A percentile compares a stretch with the other conserved stretches of the same genome.
These are phyloP conservation scores for Sclerodermus sp. DNA, from an alignment of 2,888 invertebrate genomes.

Conservation along the genomic window DNA sequence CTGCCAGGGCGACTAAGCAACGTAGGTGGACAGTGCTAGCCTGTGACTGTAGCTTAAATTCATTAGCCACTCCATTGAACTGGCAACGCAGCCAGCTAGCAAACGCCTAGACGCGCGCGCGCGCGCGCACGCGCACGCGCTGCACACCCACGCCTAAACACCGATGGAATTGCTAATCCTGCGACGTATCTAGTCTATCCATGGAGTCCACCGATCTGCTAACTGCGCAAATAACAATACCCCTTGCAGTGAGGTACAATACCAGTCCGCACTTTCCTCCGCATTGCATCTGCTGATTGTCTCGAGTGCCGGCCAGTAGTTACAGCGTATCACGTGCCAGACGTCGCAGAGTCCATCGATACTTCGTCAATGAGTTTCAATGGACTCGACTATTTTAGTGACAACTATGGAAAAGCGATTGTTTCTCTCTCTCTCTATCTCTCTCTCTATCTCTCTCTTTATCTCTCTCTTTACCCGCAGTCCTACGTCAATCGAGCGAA, in stretches of 20 bases:
- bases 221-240: slow-evolving; percentile 38
- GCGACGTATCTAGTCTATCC: background rate
- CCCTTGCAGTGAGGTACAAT: slow-evolving; percentile 29
- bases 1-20: background rate
- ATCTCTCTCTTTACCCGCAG: too few species aligned
- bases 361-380: too few species aligned
- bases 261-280: too few species aligned
- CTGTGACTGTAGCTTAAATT: slow-evolving; percentile 35
- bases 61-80: slow-evolving; percentile 38
- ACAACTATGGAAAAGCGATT: too few species aligned
- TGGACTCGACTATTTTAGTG: too few species aligned
- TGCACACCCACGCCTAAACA: slow-evolving; percentile 24
- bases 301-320: too few species aligned
- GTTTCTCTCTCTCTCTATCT: too few species aligned
- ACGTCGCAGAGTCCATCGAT: too few species aligned
- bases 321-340: too few species aligned
- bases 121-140: slow-evolving; percentile 3
- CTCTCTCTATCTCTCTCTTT: too few species aligned
- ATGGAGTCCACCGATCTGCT: slow-evolving; percentile 22
- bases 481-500: too few species aligned
- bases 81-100: slow-evolving; percentile 8
- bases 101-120: background rate
- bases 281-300: too few species aligned
- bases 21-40: slow-evolving; percentile 16
- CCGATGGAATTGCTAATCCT: slow-evolving; percentile 38